Evolutionary conservation across 2,888 invertebrate species (phyloP).

Genomic region (Amiota mariae): DNA sequence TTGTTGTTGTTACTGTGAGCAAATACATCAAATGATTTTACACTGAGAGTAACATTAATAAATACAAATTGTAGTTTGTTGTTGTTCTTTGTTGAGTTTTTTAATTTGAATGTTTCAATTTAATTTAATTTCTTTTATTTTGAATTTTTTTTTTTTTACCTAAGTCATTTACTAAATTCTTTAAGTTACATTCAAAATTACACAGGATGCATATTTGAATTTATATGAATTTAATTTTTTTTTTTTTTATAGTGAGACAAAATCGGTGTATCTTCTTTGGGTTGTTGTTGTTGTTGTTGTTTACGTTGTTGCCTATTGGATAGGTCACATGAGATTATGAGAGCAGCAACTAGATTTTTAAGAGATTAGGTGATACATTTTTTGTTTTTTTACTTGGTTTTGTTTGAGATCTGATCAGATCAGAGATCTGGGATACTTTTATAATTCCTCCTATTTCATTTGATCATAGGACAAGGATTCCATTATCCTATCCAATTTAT

Average conservation of each 20-base stretch:
- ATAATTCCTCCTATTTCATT: no score
- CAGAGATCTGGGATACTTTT: no score
- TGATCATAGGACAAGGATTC: no score
- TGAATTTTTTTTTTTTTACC: neutral
- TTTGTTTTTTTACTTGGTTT: no score
- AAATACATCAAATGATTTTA: slow-evolving; percentile 61
- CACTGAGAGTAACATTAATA: slow-evolving; percentile 66
- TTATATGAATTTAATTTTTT: slow-evolving; percentile 11
- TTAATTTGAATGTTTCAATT: neutral
- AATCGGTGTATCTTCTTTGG: slow-evolving; percentile 32
- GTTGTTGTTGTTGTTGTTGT: slow-evolving; percentile 33
- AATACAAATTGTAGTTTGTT: slow-evolving; percentile 24
- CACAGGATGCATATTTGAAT: neutral
- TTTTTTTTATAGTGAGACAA: slow-evolving; percentile 36
- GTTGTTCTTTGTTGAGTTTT: slow-evolving; percentile 29
- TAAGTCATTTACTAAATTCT: slow-evolving; percentile 10
- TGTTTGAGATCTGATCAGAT: no score
- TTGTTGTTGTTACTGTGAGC: slow-evolving; percentile 49
- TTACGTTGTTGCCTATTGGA: slow-evolving; percentile 33
- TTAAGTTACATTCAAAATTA: slow-evolving; percentile 20
- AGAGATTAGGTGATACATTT: no score
- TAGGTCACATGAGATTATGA: no score
- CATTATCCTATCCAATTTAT: no score
- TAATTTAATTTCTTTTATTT: no score
- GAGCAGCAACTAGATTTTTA: no score